Base-by-base conservation (phyloP, 2,888 invertebrate genomes). In the Meteorus colon region DNA sequence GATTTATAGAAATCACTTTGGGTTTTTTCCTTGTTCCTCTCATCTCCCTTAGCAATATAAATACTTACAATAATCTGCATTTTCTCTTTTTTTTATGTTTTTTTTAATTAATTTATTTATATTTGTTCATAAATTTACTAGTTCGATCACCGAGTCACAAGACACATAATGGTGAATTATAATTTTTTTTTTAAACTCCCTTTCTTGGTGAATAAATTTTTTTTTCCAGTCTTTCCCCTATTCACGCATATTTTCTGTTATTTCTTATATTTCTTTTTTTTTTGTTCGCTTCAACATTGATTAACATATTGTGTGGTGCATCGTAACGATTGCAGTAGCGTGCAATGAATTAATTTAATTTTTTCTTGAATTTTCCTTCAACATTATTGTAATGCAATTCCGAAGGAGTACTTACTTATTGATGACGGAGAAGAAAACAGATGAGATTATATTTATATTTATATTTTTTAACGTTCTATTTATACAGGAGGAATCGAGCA, bases 111-210 rank as follows among this genome's bases (percentile, higher is more conserved):
- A 71, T 77, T 80, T 78, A 74, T 34, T 74, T 62, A 48, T 74
- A 51, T 78, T 68, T 66, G 37, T 62, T 71, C 68, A 77, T 77
- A 79, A 79, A 80, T 81, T 79, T 78, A 79, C 78, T 78, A 81
- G 76, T 81, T 80, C 78, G 79, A 81, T 82, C 82, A 82, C 81
- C 82, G 80, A 82, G 81, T 81, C 82, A 82, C 82, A 82, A 82
- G 82, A 82, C 82, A 82, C 82, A 82, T 82, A 82, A 76, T 82
- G 82, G 80, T 81, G 81, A 80, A 80, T 78, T 79, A 80, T 80
- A 79, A 78, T 77, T 77, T 77, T 65, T 66, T 75, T 77, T 65
- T 66, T 41, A 41, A 41, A 69, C 74, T 67, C 59, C 59, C 65
- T 72, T 51, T 74, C n/a, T 55, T 19, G 37, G 27, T 62, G 37